These are phyloP conservation scores for Stegophylla sp. DNA, from an alignment of 2,888 invertebrate genomes.

Conservation along the genomic window DNA sequence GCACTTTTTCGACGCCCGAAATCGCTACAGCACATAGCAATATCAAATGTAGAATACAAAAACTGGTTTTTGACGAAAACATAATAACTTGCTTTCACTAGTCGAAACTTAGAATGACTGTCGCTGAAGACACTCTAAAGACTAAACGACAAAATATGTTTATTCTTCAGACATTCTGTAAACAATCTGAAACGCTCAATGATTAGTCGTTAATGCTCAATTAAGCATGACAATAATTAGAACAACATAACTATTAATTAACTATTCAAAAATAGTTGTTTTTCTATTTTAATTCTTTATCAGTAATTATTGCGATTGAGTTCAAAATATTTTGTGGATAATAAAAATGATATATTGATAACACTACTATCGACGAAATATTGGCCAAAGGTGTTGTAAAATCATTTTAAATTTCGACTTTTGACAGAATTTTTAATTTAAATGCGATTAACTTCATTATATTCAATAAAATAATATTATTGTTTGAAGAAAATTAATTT, in stretches of 20 bases:
- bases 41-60: slow-evolving; percentile 20
- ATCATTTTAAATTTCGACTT: not conserved
- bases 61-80: not conserved
- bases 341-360: slow-evolving; percentile 26
- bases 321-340: no score
- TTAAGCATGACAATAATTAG: not conserved
- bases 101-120: no score
- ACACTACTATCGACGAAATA: not conserved
- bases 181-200: not conserved
- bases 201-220: not conserved
- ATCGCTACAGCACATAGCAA: not conserved
- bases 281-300: slow-evolving; percentile 2
- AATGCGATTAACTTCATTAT: not conserved
- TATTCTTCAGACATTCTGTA: not conserved
- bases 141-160: not conserved
- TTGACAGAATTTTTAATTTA: not conserved
- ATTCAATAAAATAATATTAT: not conserved
- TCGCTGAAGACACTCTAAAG: not conserved
- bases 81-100: not conserved
- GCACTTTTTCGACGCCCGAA: not conserved
- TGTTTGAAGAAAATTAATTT: not conserved
- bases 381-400: not conserved
- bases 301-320: not conserved
- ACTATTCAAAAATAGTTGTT: not conserved
- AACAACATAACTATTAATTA: no score